A percentile compares a stretch with the other conserved stretches of the same genome.
Conservation (phyloP, 2,888 invertebrate genomes). For the Penaeus monodon region DNA sequence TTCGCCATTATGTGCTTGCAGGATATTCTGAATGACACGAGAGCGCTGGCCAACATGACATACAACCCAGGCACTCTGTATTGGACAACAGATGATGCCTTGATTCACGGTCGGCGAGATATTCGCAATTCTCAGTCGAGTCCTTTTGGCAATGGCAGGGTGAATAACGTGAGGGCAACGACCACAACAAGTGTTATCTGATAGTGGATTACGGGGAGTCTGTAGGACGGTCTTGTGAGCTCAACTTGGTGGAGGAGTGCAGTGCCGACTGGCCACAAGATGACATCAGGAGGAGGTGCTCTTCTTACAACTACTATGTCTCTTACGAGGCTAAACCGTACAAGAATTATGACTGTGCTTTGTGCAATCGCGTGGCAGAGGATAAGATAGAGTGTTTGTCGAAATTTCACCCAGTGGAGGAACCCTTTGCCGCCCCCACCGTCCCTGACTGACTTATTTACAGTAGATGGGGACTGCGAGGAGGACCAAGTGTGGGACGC, state of each 20-base stretch:
- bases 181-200: conserved; percentile 1
- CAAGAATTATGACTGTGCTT: conserved; percentile 45
- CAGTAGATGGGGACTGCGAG: conserved; percentile 32
- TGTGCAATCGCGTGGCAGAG: conserved; percentile 23
- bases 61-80: conserved; percentile 50
- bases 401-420: not conserved
- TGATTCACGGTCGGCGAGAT: not conserved
- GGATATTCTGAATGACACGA: not conserved
- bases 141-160: no score
- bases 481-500: conserved; percentile 55
- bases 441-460: conserved; percentile 34
- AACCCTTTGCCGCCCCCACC: not conserved
- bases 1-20: conserved; percentile 32
- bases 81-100: conserved; percentile 19
- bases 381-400: conserved; percentile 20
- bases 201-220: not conserved
- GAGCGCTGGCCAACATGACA: conserved; percentile 24
- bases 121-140: not conserved
- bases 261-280: not conserved
- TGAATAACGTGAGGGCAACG: no score
- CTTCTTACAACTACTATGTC: conserved; percentile 39
- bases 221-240: conserved; percentile 30
- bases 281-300: conserved; percentile 11
- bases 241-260: conserved; percentile 13
- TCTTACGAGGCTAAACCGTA: not conserved